Conservation (phyloP, 2,888 invertebrate genomes). For the Harpalus rubripes region DNA sequence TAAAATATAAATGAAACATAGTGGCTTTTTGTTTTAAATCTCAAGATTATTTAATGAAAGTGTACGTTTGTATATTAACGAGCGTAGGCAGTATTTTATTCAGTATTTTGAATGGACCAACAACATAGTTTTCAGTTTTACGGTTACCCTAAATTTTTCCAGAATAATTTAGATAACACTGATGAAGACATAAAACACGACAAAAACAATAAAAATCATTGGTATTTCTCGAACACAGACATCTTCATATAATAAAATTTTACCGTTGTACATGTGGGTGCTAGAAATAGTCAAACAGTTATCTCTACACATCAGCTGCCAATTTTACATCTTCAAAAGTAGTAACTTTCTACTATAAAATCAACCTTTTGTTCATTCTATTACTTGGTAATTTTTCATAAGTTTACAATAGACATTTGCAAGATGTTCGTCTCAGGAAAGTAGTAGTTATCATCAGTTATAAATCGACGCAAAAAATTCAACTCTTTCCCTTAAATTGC, state of each 20-base stretch:
- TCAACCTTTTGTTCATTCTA: too few species aligned
- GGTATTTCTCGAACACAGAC: conserved; percentile 19
- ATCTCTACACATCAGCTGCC: background rate
- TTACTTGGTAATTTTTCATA: too few species aligned
- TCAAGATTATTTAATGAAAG: background rate
- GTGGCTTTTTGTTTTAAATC: too few species aligned
- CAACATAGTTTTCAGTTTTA: background rate
- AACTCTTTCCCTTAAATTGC: too few species aligned
- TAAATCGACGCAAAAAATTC: too few species aligned
- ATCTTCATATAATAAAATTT: conserved; percentile 49
- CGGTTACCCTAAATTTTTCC: background rate
- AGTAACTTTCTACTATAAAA: background rate
- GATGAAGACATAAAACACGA: conserved; percentile 37
- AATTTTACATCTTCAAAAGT: background rate
- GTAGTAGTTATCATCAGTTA: too few species aligned
- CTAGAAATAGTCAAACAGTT: conserved; percentile 19
- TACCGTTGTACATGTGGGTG: conserved; percentile 53
- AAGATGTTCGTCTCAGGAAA: too few species aligned
- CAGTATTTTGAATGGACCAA: background rate
- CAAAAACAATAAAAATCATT: conserved; percentile 25
- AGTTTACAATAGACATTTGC: too few species aligned
- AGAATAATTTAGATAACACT: conserved; percentile 24
- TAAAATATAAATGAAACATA: too few species aligned
- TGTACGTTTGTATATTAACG: background rate
- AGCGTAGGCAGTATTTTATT: background rate